Conservation (phyloP, 2,888 invertebrate genomes). For the Drosophila vallismaia region DNA sequence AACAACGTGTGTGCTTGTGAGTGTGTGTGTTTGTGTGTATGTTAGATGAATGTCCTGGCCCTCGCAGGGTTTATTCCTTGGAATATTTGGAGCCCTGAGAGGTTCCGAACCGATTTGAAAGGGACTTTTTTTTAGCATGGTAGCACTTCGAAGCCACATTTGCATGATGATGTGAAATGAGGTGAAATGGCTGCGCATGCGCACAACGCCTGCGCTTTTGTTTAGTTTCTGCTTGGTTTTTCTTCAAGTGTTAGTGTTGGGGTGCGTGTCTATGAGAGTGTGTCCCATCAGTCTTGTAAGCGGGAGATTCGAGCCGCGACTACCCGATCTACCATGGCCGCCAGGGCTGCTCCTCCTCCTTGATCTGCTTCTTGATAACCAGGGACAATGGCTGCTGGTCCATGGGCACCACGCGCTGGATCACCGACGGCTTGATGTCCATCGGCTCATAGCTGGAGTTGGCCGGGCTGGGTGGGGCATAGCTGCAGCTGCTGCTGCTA, state of each 20-base stretch:
- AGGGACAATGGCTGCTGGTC: conserved; percentile 87
- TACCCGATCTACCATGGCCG: conserved; percentile 88
- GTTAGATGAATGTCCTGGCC: conserved; percentile 32
- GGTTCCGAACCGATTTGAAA: not conserved
- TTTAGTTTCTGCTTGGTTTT: conserved; percentile 19
- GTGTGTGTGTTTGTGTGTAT: conserved; percentile 29
- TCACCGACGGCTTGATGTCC: conserved; percentile 84
- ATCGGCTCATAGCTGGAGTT: conserved; percentile 84
- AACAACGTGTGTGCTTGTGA: conserved; percentile 55
- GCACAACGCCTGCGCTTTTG: conserved; percentile 58
- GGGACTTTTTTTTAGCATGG: conserved; percentile 53
- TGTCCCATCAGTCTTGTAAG: conserved; percentile 73
- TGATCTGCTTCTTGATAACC: conserved; percentile 88
- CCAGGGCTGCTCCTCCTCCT: conserved; percentile 91
- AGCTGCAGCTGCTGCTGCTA: conserved; percentile 78
- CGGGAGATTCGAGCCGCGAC: conserved; percentile 45
- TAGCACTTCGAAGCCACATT: conserved; percentile 74
- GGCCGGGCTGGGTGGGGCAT: conserved; percentile 86
- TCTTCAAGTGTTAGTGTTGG: conserved; percentile 25
- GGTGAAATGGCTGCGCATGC: conserved; percentile 68
- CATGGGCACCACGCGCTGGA: conserved; percentile 84
- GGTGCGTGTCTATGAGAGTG: conserved; percentile 48
- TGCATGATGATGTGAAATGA: conserved; percentile 71
- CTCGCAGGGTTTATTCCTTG: conserved; percentile 33
- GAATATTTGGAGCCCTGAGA: not conserved